Evolutionary conservation across 2,888 invertebrate genomes (phyloP).

Genomic region (Hypomecis atomaria): DNA sequence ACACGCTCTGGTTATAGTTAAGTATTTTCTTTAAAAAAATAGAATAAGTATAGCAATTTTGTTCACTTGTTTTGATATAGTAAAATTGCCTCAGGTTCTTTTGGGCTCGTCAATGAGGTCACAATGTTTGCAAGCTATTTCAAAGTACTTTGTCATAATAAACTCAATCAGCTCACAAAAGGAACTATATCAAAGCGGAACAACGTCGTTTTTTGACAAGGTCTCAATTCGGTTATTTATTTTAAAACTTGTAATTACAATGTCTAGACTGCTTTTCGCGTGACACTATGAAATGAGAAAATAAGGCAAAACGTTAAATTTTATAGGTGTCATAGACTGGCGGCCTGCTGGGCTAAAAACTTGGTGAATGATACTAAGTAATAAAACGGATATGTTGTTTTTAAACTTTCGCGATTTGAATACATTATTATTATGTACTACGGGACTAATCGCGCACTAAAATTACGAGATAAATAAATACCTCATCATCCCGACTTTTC

Average conservation of each 20-base stretch:
- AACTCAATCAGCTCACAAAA: not conserved
- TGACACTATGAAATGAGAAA: constrained; percentile 34
- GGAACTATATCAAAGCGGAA: not conserved
- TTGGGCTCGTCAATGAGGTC: constrained; percentile 18
- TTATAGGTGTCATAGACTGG: constrained; percentile 20
- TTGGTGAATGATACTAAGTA: not conserved
- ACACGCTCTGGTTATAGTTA: no score
- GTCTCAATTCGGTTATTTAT: constrained; percentile 2
- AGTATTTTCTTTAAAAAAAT: no score
- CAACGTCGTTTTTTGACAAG: constrained; percentile 4
- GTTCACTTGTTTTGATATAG: not conserved
- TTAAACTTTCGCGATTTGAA: no score
- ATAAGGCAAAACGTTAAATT: constrained; percentile 24
- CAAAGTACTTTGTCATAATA: constrained; percentile 10
- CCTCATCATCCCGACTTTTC: no score
- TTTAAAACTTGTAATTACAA: constrained; percentile 35
- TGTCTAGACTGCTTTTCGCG: constrained; percentile 43
- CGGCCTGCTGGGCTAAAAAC: constrained; percentile 21
- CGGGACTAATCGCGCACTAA: no score
- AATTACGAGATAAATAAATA: no score
- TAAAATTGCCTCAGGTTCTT: not conserved
- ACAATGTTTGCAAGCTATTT: constrained; percentile 9
- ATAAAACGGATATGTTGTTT: no score
- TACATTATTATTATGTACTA: no score
- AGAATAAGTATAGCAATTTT: no score